These are phyloP conservation scores for Hymenopus coronatus DNA, from an alignment of 2,888 invertebrate genomes.

Conservation along the genomic window DNA sequence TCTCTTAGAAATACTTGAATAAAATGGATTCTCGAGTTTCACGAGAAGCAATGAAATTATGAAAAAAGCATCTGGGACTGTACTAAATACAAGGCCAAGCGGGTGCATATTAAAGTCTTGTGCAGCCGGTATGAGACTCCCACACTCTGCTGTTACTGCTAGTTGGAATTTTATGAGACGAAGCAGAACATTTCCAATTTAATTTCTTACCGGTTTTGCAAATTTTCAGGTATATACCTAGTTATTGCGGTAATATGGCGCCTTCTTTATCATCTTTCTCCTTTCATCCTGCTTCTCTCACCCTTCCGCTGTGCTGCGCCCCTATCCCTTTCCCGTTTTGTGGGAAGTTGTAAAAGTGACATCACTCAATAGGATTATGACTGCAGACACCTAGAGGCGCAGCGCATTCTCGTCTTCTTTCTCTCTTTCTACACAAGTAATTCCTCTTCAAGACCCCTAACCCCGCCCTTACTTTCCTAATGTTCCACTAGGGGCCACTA, in stretches of 20 bases:
- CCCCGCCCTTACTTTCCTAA: conserved; percentile 23
- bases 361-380: conserved; percentile 34
- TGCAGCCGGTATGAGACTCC: neutral
- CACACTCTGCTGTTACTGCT: conserved; percentile 2
- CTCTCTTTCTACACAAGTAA: conserved; percentile 20
- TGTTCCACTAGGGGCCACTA: conserved; percentile 32
- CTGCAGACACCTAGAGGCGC: conserved; percentile 1
- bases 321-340: neutral
- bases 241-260: conserved; percentile 20
- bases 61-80: conserved; percentile 24
- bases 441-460: conserved; percentile 24
- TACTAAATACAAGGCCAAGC: conserved; percentile 24
- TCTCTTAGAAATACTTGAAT: conserved; percentile 19
- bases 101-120: neutral
- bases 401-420: neutral
- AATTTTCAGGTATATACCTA: conserved; percentile 31
- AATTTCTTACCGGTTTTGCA: conserved; percentile 30
- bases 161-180: conserved; percentile 27
- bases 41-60: conserved; percentile 30
- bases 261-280: neutral
- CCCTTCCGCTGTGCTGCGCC: neutral
- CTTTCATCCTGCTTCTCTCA: neutral
- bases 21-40: conserved; percentile 26
- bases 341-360: conserved; percentile 31
- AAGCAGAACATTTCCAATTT: conserved; percentile 31